Conservation (phyloP, 2,797 vertebrate species). For the Synaphobranchus kaupii region DNA sequence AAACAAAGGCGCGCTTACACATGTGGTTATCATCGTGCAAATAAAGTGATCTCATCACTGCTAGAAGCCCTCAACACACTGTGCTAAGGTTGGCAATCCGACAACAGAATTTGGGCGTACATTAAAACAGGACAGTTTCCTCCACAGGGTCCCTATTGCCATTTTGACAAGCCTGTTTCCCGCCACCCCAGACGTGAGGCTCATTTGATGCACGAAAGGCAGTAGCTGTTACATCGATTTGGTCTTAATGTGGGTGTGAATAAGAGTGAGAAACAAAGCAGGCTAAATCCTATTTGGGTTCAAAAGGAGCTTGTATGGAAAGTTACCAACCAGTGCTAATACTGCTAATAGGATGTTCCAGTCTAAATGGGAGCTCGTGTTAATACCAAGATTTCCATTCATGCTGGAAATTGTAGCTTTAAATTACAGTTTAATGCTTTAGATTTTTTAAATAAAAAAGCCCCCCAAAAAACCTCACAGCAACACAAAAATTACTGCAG, state of each 20-base stretch:
- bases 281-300: conserved; percentile 84
- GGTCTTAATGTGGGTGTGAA: conserved; percentile 33
- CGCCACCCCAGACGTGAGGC: conserved; percentile 15
- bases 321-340: conserved; percentile 89
- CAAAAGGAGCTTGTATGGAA: conserved; percentile 85
- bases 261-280: conserved; percentile 74
- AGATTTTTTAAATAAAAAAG: conserved; percentile 91
- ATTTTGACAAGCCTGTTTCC: too few species aligned
- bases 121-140: neutral
- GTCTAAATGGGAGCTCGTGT: conserved; percentile 84
- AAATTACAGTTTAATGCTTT: conserved; percentile 97
- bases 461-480: conserved; percentile 73
- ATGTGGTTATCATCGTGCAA: neutral
- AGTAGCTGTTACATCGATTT: conserved; percentile 59
- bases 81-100: neutral
- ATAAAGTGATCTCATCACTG: neutral
- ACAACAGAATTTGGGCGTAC: neutral
- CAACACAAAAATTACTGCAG: conserved; percentile 88
- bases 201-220: conserved; percentile 45
- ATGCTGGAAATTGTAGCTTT: conserved; percentile 88
- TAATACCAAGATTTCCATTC: conserved; percentile 86
- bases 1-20: too few species aligned
- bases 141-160: neutral
- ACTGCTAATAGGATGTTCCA: conserved; percentile 88
- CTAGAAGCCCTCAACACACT: neutral